phyloP scores from a whole-genome alignment of 2,888 invertebrate species.

The Hirudinaria manillensis region DNA sequence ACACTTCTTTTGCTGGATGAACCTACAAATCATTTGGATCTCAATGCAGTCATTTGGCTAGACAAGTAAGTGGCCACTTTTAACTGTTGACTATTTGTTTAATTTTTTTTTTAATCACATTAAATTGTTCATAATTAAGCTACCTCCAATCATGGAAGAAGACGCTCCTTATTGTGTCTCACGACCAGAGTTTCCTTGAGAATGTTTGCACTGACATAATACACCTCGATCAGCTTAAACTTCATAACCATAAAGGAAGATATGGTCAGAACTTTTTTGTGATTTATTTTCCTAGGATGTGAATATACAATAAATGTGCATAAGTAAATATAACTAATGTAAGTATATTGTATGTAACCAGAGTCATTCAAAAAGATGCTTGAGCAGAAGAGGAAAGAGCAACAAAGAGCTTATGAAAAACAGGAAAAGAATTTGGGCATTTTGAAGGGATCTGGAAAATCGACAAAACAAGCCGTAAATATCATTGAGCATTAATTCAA shows the following conservation, averaged over 20 bases:
- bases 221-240: conserved; percentile 86
- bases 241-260: conserved; percentile 87
- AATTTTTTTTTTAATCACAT: conserved; percentile 4
- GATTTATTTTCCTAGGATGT: neutral
- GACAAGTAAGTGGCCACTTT: conserved; percentile 70
- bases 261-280: conserved; percentile 45
- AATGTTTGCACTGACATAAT: conserved; percentile 99
- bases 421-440: conserved; percentile 94
- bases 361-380: conserved; percentile 91
- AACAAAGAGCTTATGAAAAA: conserved; percentile 93
- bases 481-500: neutral
- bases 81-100: neutral
- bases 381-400: conserved; percentile 87
- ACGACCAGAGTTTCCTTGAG: conserved; percentile 98
- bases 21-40: conserved; percentile 97
- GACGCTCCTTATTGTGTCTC: conserved; percentile 92
- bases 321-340: neutral
- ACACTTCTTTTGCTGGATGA: conserved; percentile 94
- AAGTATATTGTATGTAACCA: conserved; percentile 37
- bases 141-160: conserved; percentile 98
- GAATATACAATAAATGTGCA: neutral
- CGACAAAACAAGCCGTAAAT: conserved; percentile 77
- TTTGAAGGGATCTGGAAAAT: conserved; percentile 86
- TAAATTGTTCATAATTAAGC: conserved; percentile 54
- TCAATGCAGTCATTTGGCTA: conserved; percentile 99